phyloP scores from a whole-genome alignment of 2,113 vertebrate species.

The Gracilinanus agilis region DNA sequence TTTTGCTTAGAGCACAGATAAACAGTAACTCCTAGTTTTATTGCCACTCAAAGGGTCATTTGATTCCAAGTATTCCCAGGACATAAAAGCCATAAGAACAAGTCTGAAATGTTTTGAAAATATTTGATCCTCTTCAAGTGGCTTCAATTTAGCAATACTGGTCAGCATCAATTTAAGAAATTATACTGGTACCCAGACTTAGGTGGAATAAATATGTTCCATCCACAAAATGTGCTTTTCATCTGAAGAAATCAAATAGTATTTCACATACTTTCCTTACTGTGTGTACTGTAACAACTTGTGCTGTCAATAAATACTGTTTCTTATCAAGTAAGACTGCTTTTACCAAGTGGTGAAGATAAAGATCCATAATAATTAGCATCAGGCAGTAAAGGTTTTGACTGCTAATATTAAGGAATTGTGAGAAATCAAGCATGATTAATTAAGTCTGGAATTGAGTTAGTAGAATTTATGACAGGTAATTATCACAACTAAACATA shows the following conservation, averaged over 20 bases:
- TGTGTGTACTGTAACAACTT: slow-evolving; percentile 32
- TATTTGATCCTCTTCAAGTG: slow-evolving; percentile 2
- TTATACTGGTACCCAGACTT: background rate
- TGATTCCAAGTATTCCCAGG: slow-evolving; percentile 13
- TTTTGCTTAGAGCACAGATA: background rate
- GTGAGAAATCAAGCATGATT: background rate
- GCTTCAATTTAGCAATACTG: slow-evolving; percentile 27
- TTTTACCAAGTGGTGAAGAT: slow-evolving; percentile 52
- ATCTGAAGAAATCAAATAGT: background rate
- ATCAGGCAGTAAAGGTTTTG: background rate
- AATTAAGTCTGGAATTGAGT: background rate
- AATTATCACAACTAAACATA: background rate
- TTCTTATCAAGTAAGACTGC: slow-evolving; percentile 35
- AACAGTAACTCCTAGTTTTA: background rate
- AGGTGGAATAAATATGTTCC: slow-evolving; percentile 17
- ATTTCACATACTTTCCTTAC: slow-evolving; percentile 53
- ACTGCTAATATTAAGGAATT: background rate
- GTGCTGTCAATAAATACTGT: slow-evolving; percentile 58
- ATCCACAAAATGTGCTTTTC: background rate
- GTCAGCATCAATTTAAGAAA: background rate
- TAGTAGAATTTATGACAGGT: background rate
- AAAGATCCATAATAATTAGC: background rate
- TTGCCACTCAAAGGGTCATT: background rate
- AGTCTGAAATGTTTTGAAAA: slow-evolving; percentile 41
- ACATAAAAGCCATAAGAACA: background rate